phyloP scores from a whole-genome alignment of 2,888 invertebrate species.

The Crocallis elinguaria region DNA sequence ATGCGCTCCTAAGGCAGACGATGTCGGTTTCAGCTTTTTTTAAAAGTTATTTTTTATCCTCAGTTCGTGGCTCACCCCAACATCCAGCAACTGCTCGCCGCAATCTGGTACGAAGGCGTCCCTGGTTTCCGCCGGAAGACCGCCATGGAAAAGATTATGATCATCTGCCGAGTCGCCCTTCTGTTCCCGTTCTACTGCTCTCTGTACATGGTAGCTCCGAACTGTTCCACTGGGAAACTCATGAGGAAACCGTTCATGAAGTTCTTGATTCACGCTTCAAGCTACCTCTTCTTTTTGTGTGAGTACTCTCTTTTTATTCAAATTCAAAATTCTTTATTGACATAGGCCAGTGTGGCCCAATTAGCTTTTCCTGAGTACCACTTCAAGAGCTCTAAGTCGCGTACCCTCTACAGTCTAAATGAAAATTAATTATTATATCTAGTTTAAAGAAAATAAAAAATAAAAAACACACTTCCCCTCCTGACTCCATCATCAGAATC shows the following conservation, averaged over 20 bases:
- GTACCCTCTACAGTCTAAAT: no score
- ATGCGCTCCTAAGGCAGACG: neutral
- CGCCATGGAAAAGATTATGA: constrained; percentile 88
- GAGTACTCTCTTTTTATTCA: no score
- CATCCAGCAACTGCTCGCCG: constrained; percentile 95
- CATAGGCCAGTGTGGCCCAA: no score
- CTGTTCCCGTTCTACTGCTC: constrained; percentile 95
- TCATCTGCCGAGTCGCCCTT: constrained; percentile 90
- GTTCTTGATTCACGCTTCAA: constrained; percentile 97
- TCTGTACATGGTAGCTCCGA: constrained; percentile 93
- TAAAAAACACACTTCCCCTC: no score
- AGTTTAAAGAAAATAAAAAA: no score
- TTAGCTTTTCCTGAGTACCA: no score
- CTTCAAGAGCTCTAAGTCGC: no score
- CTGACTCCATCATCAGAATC: no score
- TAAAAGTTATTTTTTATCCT: neutral
- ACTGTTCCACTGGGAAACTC: constrained; percentile 90
- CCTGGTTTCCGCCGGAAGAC: constrained; percentile 96
- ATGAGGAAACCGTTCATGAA: constrained; percentile 98
- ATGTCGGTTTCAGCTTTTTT: neutral
- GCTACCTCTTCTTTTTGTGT: constrained; percentile 97
- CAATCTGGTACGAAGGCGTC: constrained; percentile 98
- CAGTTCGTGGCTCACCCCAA: constrained; percentile 98
- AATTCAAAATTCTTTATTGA: no score
- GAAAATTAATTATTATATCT: no score